These are phyloP conservation scores for Helleia helle DNA, from an alignment of 2,888 invertebrate species.

Conservation along the genomic window DNA sequence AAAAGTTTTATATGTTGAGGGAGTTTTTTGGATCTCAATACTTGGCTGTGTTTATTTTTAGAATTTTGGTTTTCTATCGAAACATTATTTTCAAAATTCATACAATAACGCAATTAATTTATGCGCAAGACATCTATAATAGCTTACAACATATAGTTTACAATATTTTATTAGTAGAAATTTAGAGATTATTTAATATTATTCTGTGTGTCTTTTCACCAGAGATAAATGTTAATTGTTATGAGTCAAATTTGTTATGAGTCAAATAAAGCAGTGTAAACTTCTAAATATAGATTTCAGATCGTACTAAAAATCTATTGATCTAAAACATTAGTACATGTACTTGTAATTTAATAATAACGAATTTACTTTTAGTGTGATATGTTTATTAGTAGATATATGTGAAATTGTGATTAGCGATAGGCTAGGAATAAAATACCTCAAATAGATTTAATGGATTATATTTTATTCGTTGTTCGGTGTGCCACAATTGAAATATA, in stretches of 20 bases:
- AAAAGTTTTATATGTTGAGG: slow-evolving; percentile 13
- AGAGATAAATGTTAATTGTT: no score
- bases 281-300: no score
- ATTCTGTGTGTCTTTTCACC: no score
- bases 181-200: no score
- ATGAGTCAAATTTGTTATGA: no score
- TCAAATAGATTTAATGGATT: slow-evolving; percentile 38
- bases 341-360: slow-evolving; percentile 13
- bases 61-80: slow-evolving; percentile 8
- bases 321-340: no score
- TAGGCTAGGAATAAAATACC: slow-evolving; percentile 39
- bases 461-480: slow-evolving; percentile 60
- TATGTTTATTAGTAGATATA: slow-evolving; percentile 20
- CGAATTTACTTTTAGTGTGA: slow-evolving; percentile 45
- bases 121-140: no score
- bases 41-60: slow-evolving; percentile 55
- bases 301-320: no score
- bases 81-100: slow-evolving; percentile 11
- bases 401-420: slow-evolving; percentile 27
- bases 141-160: no score
- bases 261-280: no score
- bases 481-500: slow-evolving; percentile 63
- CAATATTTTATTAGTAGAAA: no score
- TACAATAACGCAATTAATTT: no score
- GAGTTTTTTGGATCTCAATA: slow-evolving; percentile 47